phyloP scores from a whole-genome alignment of 1,140 invertebrate genomes.

The Telenomus remus region DNA sequence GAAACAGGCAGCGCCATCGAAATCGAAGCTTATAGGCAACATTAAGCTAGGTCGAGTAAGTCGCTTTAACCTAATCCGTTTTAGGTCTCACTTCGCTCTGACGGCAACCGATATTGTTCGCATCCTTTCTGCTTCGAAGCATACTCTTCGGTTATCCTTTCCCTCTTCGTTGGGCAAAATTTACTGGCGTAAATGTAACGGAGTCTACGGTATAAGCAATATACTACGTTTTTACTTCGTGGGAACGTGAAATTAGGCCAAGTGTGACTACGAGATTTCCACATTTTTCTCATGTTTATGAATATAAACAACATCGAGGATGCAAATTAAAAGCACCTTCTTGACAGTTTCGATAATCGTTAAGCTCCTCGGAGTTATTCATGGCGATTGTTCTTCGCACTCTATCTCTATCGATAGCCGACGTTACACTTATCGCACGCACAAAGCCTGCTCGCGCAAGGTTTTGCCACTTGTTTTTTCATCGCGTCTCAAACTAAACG shows the following conservation, averaged over 20 bases:
- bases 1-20: conserved; percentile 45
- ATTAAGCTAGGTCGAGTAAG: conserved; percentile 57
- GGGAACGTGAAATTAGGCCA: conserved; percentile 51
- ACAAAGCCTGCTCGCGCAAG: no score
- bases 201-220: conserved; percentile 53
- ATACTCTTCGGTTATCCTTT: conserved; percentile 41
- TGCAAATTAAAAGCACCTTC: conserved; percentile 9
- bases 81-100: conserved; percentile 48
- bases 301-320: conserved; percentile 3
- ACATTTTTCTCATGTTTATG: conserved; percentile 16
- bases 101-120: conserved; percentile 44
- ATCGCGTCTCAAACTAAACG: no score
- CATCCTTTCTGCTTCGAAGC: conserved; percentile 39
- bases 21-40: conserved; percentile 60
- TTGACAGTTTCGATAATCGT: background rate
- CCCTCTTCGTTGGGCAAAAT: conserved; percentile 50
- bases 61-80: conserved; percentile 58
- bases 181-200: conserved; percentile 57
- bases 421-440: no score
- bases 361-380: background rate
- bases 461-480: no score
- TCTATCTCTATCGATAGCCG: background rate
- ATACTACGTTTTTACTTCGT: conserved; percentile 52
- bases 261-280: conserved; percentile 35
- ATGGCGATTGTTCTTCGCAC: background rate